These are phyloP conservation scores for Neocrepidodera transversa DNA, from an alignment of 2,888 invertebrate species.

Conservation along the genomic window DNA sequence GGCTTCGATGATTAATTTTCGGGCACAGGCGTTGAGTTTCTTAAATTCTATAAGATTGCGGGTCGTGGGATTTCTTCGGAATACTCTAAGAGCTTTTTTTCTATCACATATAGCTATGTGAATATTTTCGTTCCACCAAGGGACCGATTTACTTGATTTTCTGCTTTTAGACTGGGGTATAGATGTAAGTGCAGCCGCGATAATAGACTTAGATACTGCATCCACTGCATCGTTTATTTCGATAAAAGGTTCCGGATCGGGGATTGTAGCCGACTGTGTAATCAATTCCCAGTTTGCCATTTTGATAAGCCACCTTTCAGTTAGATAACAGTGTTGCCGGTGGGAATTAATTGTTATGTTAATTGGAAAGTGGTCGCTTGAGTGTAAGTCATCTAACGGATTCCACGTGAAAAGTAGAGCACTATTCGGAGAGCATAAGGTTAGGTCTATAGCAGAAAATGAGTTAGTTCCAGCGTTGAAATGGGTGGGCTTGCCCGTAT, in stretches of 20 bases:
- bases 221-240: too few species aligned
- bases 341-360: not conserved
- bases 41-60: slow-evolving; percentile 3
- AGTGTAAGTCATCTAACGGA: not conserved
- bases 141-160: too few species aligned
- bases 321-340: not conserved
- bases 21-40: too few species aligned
- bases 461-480: not conserved
- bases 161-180: too few species aligned
- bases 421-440: not conserved
- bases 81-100: not conserved
- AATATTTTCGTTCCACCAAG: too few species aligned
- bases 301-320: not conserved
- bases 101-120: too few species aligned
- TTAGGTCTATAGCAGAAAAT: slow-evolving; percentile 1
- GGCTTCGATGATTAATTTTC: too few species aligned
- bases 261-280: not conserved
- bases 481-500: slow-evolving; percentile 5
- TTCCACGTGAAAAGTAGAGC: not conserved
- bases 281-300: not conserved
- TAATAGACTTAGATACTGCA: too few species aligned
- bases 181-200: too few species aligned
- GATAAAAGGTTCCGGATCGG: too few species aligned
- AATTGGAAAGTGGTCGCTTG: not conserved
- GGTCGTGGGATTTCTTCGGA: not conserved